Evolutionary conservation across 1,140 invertebrate species (phyloP), one percentile per base, ranked within the genome.

Genomic region (Caenorhabditis remanei): DNA sequence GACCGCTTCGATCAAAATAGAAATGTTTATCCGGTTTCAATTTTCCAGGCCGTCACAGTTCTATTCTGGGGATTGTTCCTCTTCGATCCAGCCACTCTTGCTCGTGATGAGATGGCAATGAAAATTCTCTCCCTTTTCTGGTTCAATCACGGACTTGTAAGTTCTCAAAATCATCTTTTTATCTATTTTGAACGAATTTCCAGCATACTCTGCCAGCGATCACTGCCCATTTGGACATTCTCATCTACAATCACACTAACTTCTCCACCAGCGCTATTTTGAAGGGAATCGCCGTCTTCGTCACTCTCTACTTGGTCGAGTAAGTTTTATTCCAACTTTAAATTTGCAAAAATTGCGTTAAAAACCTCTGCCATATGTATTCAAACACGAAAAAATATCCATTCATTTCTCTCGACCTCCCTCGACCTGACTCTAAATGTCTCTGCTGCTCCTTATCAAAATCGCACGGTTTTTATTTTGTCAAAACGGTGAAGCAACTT

Each of bases 141-240:
- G 88, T 90, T 90, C 75, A 90, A 90, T 65, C 90, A 90, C 55
- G 85, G 85, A 16, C 11, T 90, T 4, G 90, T 90, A 88, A 50
- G 46, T 13, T 24, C 13, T 79, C 75, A 40, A 58, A 40, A 4
- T 84, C 13, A 2, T 19, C n/a, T 53, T 61, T 5, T 9, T 24
- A n/a, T 43, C n/a, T 41, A 85, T 13, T 4, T 2, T 40, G 8
- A 41, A 40, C 32, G 43, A 19, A 11, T 71, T 53, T 88, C 56
- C 50, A 90, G 89, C 90, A 90, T 86, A 90, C 90, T 50, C 75
- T 89, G 16, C 90, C 90, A 11, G 50, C 85, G 1, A 48, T 89
- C 46, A 89, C 87, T 56, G 88, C 89, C 87, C 56, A 87, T 21
- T 24, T 89, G 24, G 90, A 90, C 50, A 48, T 88, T 55, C 11